These are phyloP conservation scores for Pomacea maculata DNA, from an alignment of 1,140 invertebrate species.

Conservation along the genomic window DNA sequence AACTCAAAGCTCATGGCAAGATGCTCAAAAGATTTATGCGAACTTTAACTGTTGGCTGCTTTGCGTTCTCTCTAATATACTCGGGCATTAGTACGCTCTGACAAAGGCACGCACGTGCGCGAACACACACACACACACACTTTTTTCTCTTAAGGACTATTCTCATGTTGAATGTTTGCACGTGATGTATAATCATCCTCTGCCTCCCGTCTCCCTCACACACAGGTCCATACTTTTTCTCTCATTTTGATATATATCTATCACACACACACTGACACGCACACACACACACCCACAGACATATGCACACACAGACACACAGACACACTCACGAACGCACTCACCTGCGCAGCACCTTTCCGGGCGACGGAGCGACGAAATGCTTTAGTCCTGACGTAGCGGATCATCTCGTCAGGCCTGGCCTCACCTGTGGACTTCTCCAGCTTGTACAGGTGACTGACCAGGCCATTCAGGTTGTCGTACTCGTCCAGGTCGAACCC, in stretches of 20 bases:
- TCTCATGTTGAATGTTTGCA: too few relatives aligned
- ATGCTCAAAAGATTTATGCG: neutral
- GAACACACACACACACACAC: neutral
- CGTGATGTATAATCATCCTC: neutral
- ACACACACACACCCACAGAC: neutral
- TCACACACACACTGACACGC: neutral
- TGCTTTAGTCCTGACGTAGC: slow-evolving; percentile 43
- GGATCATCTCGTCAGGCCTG: slow-evolving; percentile 38
- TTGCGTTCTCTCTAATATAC: neutral
- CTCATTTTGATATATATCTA: neutral
- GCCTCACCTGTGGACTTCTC: slow-evolving; percentile 37
- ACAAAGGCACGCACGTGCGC: neutral
- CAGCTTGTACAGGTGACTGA: slow-evolving; percentile 30
- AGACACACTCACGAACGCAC: neutral
- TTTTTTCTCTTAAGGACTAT: too few relatives aligned
- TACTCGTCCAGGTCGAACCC: slow-evolving; percentile 43
- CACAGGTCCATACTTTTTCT: neutral
- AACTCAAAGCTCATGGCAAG: slow-evolving; percentile 13
- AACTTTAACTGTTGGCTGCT: neutral
- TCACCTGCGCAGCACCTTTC: slow-evolving; percentile 37
- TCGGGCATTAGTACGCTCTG: neutral
- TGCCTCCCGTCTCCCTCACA: neutral
- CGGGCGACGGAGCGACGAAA: slow-evolving; percentile 43
- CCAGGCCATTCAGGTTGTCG: slow-evolving; percentile 28
- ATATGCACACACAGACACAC: neutral